Conservation (phyloP, 2,888 invertebrate genomes). For the Tetranychus piercei region DNA sequence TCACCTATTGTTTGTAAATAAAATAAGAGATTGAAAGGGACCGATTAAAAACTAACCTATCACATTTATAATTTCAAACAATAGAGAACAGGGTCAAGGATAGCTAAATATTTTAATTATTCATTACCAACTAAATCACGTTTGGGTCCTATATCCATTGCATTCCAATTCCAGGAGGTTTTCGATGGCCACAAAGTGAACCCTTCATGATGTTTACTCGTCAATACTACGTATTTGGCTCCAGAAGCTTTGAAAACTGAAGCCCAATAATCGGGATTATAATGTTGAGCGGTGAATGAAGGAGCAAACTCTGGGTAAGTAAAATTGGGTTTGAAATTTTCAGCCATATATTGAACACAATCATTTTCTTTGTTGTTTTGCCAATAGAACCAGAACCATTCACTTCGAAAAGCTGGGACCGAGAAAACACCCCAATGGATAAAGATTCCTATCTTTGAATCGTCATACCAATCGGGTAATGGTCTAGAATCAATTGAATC, state of each 20-base stretch:
- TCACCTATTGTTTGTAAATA: constrained; percentile 22
- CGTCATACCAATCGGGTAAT: constrained; percentile 21
- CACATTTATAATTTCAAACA: neutral
- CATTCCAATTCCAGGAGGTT: constrained; percentile 36
- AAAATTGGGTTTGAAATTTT: constrained; percentile 36
- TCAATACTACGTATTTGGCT: constrained; percentile 37
- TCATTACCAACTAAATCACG: constrained; percentile 35
- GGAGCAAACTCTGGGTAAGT: constrained; percentile 38
- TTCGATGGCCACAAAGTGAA: constrained; percentile 36
- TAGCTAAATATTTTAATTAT: neutral
- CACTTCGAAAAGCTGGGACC: constrained; percentile 25
- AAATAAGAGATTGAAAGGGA: neutral
- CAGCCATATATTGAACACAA: constrained; percentile 34
- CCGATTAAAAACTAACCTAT: too few species aligned
- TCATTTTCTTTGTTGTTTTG: constrained; percentile 9
- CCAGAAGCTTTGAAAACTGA: constrained; percentile 34
- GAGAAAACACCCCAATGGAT: constrained; percentile 29
- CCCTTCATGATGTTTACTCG: constrained; percentile 38
- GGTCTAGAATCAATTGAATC: constrained; percentile 27
- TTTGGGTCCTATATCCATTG: constrained; percentile 35
- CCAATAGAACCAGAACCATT: constrained; percentile 25
- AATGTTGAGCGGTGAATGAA: constrained; percentile 36
- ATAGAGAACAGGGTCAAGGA: neutral
- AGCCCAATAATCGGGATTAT: constrained; percentile 36
- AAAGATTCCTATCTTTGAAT: constrained; percentile 27